Base-by-base conservation (phyloP, 2,113 vertebrate species). In the Python bivittatus region DNA sequence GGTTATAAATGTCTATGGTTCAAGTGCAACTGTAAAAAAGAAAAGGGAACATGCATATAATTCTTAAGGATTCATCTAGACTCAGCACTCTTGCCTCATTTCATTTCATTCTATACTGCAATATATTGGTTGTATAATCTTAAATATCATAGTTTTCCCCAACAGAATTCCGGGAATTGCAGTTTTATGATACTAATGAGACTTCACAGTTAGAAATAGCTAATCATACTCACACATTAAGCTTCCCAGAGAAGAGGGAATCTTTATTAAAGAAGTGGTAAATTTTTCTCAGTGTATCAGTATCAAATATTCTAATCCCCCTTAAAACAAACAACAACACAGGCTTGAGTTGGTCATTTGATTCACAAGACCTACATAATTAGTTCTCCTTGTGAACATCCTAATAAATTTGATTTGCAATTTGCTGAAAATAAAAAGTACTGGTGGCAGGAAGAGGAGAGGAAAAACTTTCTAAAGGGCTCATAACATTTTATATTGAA, bases 161-260 rank as follows among this genome's bases (percentile, higher is more conserved):
- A 38, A 84, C 38, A 84, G 90, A 90, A 91, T 85, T 29, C 57
- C 64, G 57, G 57, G 44, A 86, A 85, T 25, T 85, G 83, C n/a
- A 86, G 83, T 52, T 85, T 88, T 25, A 10, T 79, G 61, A 79
- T 6, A 27, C 52, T 79, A 56, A n/a, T 87, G n/a, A 87, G n/a
- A 68, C 29, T 86, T 91, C 6, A 86, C 27, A 4, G 22, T 13
- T 44, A 86, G 57, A 22, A 23, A 48, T 56, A 10, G 2, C 22
- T 44, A 60, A 61, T 29, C 48, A 22, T 15, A 20, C 15, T 86
- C 48, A 64, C 6, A 25, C 10, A 22, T 17, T 60, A 44, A 23
- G 20, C 61, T 68, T 87, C 23, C 29, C 17, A 44, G 60, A 48
- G 52, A 20, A 64, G 5, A 38, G 11, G 5, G 3, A 42, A 57